Evolutionary conservation across 2,797 vertebrate genomes (phyloP), one percentile per base, ranked within the genome.

Genomic region (Pipistrellus kuhlii): DNA sequence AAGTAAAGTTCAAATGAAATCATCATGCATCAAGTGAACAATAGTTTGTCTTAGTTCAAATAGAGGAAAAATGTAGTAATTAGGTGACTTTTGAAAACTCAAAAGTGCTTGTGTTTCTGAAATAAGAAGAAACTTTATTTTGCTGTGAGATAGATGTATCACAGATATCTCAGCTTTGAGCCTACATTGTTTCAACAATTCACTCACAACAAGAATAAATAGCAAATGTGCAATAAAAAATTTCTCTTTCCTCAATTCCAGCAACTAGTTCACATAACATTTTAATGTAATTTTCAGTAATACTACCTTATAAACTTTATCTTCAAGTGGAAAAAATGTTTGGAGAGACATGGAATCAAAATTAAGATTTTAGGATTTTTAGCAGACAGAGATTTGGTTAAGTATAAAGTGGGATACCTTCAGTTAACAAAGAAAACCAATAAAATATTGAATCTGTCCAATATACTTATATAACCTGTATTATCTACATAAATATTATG

Each of bases 201-300:
- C 51, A 75, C 30, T 77, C 77, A 64, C 3, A 53, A 15, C 41
- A 71, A 85, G 53, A 85, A 89, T 73, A 85, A 91, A 85, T 23
- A 91, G 71, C 21, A 95, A 95, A 94, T 38, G 68, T 59, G 59
- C 44, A 94, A 57, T 41, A 18, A 94, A 69, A 93, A 93, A 82
- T 80, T 35, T 85, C 44, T 78, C 46, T 55, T 20, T 59, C 23
- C 41, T 66, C 15, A 85, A 46, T 51, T 88, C 30, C 35, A 80
- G 23, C 51, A 90, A 69, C 6, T 59, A 72, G 18, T 68, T 85
- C 30, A 69, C 6, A 72, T 25, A 85, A 69, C 53, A 78, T 21
- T 85, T 85, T 59, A 82, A 57, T 82, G 30, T 59, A 18, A 9
- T 51, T 93, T 94, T 89, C 57, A 88, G 32, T 78, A 90, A 92